Conservation (phyloP, 2,113 vertebrate genomes). For the Lagopus leucura region DNA sequence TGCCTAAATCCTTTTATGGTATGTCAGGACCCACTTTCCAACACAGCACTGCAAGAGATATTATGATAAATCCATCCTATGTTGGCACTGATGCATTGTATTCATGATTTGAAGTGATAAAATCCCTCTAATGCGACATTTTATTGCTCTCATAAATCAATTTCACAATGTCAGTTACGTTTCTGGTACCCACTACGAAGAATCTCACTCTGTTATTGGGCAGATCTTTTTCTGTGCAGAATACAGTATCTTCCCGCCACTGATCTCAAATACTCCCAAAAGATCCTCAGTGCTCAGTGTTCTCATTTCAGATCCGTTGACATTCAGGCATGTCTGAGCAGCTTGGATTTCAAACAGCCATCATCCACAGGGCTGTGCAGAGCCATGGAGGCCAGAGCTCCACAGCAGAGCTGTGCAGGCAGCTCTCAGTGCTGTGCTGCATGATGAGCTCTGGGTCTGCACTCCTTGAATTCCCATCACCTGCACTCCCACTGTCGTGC, state of each 20-base stretch:
- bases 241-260: background rate
- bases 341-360: background rate
- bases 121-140: background rate
- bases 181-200: background rate
- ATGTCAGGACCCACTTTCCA: background rate
- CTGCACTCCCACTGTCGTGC: too few relatives aligned
- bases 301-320: background rate
- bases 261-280: background rate
- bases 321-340: background rate
- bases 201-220: background rate
- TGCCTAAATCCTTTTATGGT: background rate
- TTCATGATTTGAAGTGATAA: slow-evolving; percentile 14
- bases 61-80: background rate
- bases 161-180: background rate
- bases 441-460: too few relatives aligned
- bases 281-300: background rate
- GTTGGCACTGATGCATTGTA: slow-evolving; percentile 2
- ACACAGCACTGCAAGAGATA: background rate
- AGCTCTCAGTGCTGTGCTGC: background rate
- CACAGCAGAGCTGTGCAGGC: rapidly evolving
- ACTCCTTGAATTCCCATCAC: too few relatives aligned
- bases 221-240: background rate
- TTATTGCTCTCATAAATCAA: slow-evolving; percentile 56
- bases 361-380: too few relatives aligned
- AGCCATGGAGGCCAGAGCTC: background rate